Evolutionary conservation across 2,888 invertebrate species (phyloP).

Genomic region (Amphipoea lucens): DNA sequence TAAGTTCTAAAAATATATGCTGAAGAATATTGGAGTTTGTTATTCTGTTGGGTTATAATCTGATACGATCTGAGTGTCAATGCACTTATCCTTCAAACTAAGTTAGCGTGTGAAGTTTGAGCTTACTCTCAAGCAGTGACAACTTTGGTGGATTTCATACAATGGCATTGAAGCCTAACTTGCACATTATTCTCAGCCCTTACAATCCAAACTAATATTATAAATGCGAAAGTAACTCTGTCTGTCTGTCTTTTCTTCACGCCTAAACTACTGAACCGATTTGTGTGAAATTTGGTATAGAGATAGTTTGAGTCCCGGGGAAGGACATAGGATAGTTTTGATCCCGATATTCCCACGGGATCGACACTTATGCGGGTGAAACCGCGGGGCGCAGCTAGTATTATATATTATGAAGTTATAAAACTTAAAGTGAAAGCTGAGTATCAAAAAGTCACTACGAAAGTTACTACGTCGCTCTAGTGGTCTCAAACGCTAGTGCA

Average conservation of each 20-base stretch:
- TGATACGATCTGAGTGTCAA: constrained; percentile 32
- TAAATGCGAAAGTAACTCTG: too few relatives aligned
- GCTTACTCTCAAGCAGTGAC: neutral
- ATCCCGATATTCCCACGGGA: too few relatives aligned
- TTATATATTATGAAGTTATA: neutral
- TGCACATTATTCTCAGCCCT: neutral
- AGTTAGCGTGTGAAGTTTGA: constrained; percentile 6
- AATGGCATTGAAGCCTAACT: neutral
- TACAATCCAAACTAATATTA: too few relatives aligned
- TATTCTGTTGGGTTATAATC: constrained; percentile 1
- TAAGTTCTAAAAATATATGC: constrained; percentile 15
- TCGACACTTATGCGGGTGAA: too few relatives aligned
- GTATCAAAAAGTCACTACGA: too few relatives aligned
- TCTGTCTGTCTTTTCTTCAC: too few relatives aligned
- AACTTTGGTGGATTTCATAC: neutral
- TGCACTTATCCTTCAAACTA: constrained; percentile 18
- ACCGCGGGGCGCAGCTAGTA: too few relatives aligned
- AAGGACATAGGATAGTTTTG: too few relatives aligned
- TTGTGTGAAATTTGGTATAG: too few relatives aligned
- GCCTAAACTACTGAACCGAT: too few relatives aligned
- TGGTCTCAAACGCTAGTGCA: neutral
- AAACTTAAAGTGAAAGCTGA: neutral
- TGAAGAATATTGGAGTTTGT: constrained; percentile 34
- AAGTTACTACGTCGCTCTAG: neutral
- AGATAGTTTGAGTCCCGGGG: too few relatives aligned